These are phyloP conservation scores for Graphium colonna DNA, from an alignment of 2,888 invertebrate species.

Conservation along the genomic window DNA sequence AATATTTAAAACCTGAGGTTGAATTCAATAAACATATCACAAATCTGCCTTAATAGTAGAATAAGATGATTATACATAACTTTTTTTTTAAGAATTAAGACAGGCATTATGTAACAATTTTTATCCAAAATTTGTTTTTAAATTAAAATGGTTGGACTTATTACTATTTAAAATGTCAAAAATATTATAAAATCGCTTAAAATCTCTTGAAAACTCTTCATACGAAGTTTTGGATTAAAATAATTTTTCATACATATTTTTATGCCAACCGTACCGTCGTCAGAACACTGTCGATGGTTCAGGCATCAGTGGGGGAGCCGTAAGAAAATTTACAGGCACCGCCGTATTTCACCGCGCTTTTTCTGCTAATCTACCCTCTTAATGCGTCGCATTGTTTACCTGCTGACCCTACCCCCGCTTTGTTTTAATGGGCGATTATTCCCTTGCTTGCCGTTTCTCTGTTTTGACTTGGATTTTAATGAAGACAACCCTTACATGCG, in stretches of 20 bases:
- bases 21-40: too few species aligned
- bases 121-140: too few species aligned
- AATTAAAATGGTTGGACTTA: too few species aligned
- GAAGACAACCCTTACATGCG: slow-evolving; percentile 9
- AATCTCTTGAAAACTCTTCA: background rate
- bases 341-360: slow-evolving; percentile 74
- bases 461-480: slow-evolving; percentile 32
- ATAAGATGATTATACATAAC: too few species aligned
- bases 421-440: slow-evolving; percentile 38
- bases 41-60: too few species aligned
- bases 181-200: too few species aligned
- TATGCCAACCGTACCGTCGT: slow-evolving; percentile 57
- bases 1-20: too few species aligned
- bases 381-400: slow-evolving; percentile 78
- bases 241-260: too few species aligned
- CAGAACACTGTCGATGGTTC: slow-evolving; percentile 72
- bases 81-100: too few species aligned
- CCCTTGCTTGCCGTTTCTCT: slow-evolving; percentile 37
- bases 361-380: slow-evolving; percentile 77
- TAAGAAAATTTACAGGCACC: slow-evolving; percentile 78
- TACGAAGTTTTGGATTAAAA: background rate
- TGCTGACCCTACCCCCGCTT: slow-evolving; percentile 62
- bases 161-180: too few species aligned
- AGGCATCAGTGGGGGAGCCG: slow-evolving; percentile 66
- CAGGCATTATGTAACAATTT: too few species aligned